These are phyloP conservation scores for Protonibea diacanthus DNA, from an alignment of 2,797 vertebrate genomes.

Conservation along the genomic window DNA sequence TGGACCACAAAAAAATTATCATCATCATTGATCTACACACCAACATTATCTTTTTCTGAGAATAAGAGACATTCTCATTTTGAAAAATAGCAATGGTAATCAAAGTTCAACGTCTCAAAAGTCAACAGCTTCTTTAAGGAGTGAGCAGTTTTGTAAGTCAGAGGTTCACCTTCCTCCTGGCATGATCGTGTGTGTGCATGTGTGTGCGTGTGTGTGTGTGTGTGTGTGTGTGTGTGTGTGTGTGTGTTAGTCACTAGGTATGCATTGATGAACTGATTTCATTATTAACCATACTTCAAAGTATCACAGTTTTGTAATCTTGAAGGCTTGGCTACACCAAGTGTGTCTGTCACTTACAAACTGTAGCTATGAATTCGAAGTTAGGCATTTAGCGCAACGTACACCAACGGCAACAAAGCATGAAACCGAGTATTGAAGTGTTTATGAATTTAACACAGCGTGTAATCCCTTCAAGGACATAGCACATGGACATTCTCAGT, in stretches of 20 bases:
- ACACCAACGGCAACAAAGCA: too few relatives aligned
- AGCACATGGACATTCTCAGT: too few relatives aligned
- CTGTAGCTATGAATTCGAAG: too few relatives aligned
- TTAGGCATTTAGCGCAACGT: too few relatives aligned
- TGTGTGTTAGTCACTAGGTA: neutral
- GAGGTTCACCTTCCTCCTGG: neutral
- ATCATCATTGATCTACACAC: neutral
- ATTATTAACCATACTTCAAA: too few relatives aligned
- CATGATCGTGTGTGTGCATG: constrained; percentile 6
- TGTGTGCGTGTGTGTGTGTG: constrained; percentile 33
- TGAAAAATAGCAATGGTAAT: neutral
- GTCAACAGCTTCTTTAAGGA: neutral
- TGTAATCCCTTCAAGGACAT: too few relatives aligned
- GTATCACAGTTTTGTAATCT: too few relatives aligned
- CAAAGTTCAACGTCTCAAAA: neutral
- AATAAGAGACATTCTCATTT: neutral
- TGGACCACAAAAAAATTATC: neutral
- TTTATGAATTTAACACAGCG: too few relatives aligned
- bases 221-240: constrained; percentile 34
- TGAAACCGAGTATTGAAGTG: too few relatives aligned
- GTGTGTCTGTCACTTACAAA: too few relatives aligned
- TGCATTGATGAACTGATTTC: too few relatives aligned
- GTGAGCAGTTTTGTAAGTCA: neutral
- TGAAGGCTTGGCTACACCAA: too few relatives aligned
- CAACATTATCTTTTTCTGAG: neutral